Evolutionary conservation across 2,888 invertebrate species (phyloP).

Genomic region (Archips crataeganus): DNA sequence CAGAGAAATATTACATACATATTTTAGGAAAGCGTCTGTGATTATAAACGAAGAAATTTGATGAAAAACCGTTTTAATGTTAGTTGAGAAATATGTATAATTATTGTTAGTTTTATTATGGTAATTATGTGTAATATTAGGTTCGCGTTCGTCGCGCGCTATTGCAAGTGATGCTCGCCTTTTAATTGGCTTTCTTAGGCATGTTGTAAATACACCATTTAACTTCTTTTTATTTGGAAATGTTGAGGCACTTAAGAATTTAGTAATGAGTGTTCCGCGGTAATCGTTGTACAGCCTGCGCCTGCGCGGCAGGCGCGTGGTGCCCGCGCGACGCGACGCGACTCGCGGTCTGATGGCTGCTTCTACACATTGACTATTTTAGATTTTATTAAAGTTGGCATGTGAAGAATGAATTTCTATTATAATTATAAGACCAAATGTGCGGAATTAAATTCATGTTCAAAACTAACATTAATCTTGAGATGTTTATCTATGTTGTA

Average conservation of each 20-base stretch:
- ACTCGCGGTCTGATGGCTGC: slow-evolving; percentile 43
- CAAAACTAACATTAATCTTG: slow-evolving; percentile 68
- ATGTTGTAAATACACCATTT: slow-evolving; percentile 53
- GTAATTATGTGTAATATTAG: slow-evolving; percentile 52
- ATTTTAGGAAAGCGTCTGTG: slow-evolving; percentile 86
- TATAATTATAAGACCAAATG: slow-evolving; percentile 60
- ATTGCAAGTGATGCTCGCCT: slow-evolving; percentile 49
- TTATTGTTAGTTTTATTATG: slow-evolving; percentile 67
- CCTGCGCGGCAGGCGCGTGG: background rate
- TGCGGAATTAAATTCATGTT: slow-evolving; percentile 58
- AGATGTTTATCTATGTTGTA: slow-evolving; percentile 74
- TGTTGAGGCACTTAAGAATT: slow-evolving; percentile 56
- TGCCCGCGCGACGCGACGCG: slow-evolving; percentile 21
- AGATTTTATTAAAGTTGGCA: slow-evolving; percentile 74
- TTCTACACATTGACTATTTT: slow-evolving; percentile 61
- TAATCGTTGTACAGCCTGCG: slow-evolving; percentile 29
- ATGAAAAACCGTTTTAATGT: slow-evolving; percentile 77
- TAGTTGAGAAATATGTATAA: slow-evolving; percentile 73
- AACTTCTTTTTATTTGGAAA: slow-evolving; percentile 55
- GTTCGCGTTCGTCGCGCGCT: slow-evolving; percentile 45
- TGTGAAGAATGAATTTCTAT: slow-evolving; percentile 62
- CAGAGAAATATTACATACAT: slow-evolving; percentile 75
- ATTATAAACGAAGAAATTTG: slow-evolving; percentile 84
- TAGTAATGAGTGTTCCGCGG: slow-evolving; percentile 51
- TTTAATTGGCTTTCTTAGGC: slow-evolving; percentile 57